Evolutionary conservation across 2,888 invertebrate species (phyloP).

Genomic region (Andrena hattorfiana): DNA sequence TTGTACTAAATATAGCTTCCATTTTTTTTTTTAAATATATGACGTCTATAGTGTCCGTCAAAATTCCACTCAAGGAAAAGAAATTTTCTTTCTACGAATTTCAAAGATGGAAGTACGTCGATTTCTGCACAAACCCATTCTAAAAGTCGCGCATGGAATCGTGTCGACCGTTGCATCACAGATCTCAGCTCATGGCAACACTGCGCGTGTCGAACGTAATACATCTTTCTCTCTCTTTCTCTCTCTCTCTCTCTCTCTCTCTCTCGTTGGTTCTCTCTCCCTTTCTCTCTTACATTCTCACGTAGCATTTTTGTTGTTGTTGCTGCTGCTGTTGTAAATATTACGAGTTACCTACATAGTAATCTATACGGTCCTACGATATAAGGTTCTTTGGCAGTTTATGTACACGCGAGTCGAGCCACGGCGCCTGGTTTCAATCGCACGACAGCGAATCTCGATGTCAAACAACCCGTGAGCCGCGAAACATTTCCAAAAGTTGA

Average conservation of each 20-base stretch:
- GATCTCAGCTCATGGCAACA: constrained; percentile 68
- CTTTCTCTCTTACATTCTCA: constrained; percentile 41
- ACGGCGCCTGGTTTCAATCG: constrained; percentile 44
- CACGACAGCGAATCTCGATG: constrained; percentile 40
- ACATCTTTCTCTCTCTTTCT: constrained; percentile 32
- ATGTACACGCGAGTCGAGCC: constrained; percentile 70
- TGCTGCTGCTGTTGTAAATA: constrained; percentile 32
- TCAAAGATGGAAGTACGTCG: constrained; percentile 6
- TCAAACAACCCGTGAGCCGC: constrained; percentile 19
- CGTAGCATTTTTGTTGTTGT: constrained; percentile 32
- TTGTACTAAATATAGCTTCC: too few relatives aligned
- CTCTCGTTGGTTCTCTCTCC: constrained; percentile 12
- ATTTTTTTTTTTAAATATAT: too few relatives aligned
- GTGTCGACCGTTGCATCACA: constrained; percentile 66
- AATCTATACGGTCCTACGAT: constrained; percentile 66
- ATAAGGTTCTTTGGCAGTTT: constrained; percentile 73
- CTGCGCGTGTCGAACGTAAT: constrained; percentile 66
- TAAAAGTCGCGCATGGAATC: constrained; percentile 66
- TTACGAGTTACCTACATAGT: constrained; percentile 61
- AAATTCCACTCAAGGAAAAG: too few relatives aligned
- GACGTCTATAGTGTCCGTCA: too few relatives aligned
- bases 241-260: constrained; percentile 1
- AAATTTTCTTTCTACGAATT: not conserved
- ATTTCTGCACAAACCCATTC: constrained; percentile 69
- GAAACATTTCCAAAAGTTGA: constrained; percentile 25